Evolutionary conservation across 2,888 invertebrate genomes (phyloP).

Genomic region (Choristoneura rosaceana): DNA sequence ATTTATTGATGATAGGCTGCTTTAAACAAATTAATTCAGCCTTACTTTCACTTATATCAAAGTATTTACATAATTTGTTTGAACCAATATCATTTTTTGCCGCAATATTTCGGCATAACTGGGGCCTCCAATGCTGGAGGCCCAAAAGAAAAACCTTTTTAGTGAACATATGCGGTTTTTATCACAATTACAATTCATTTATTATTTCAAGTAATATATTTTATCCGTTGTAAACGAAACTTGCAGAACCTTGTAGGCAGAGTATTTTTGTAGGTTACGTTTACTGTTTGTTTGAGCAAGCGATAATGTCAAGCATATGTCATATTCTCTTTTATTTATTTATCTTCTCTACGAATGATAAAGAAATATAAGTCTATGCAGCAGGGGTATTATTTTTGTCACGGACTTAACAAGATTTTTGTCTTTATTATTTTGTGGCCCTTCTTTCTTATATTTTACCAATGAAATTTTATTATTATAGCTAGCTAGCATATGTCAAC

Average conservation of each 20-base stretch:
- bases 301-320: background rate
- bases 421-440: too few relatives aligned
- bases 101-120: slow-evolving; percentile 14
- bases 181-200: slow-evolving; percentile 1
- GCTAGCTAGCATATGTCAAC: too few relatives aligned
- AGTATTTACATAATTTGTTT: slow-evolving; percentile 60
- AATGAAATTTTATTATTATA: too few relatives aligned
- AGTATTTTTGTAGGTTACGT: background rate
- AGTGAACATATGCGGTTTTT: slow-evolving; percentile 40
- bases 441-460: too few relatives aligned
- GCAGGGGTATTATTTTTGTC: too few relatives aligned
- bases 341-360: background rate
- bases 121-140: slow-evolving; percentile 34
- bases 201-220: background rate
- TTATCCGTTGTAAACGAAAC: background rate
- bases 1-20: slow-evolving; percentile 67
- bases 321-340: too few relatives aligned
- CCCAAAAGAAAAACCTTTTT: slow-evolving; percentile 40
- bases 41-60: slow-evolving; percentile 62
- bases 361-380: background rate
- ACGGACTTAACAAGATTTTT: too few relatives aligned
- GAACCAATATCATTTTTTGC: slow-evolving; percentile 43
- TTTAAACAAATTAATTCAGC: slow-evolving; percentile 68
- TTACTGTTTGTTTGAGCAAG: background rate
- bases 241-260: slow-evolving; percentile 8